Evolutionary conservation across 2,113 vertebrate genomes (phyloP).

Genomic region (Garra rufa): DNA sequence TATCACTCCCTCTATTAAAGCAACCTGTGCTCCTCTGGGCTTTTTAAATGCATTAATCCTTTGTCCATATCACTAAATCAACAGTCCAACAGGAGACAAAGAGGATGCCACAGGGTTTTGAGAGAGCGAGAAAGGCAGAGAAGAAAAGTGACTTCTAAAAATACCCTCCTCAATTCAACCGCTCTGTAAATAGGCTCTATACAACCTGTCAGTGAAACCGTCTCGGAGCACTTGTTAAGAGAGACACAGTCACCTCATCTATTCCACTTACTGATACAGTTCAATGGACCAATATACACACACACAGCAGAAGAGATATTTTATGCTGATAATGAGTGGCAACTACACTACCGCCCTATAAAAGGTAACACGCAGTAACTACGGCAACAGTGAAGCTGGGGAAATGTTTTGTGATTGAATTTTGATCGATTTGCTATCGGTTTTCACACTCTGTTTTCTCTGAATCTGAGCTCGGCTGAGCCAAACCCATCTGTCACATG

Average conservation of each 20-base stretch:
- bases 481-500: background rate
- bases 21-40: slow-evolving; percentile 18
- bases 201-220: slow-evolving; percentile 42
- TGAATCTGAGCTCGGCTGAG: background rate
- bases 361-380: background rate
- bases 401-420: background rate
- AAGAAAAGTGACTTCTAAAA: slow-evolving; percentile 49
- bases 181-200: slow-evolving; percentile 54
- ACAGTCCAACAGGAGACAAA: slow-evolving; percentile 36
- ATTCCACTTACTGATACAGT: slow-evolving; percentile 48
- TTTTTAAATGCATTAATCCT: slow-evolving; percentile 34
- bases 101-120: slow-evolving; percentile 31
- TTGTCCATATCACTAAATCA: slow-evolving; percentile 48
- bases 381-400: background rate
- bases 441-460: background rate
- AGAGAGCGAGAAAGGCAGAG: background rate
- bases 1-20: slow-evolving; percentile 14
- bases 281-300: slow-evolving; percentile 24
- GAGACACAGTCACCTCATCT: slow-evolving; percentile 45
- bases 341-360: background rate
- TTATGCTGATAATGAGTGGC: background rate
- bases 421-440: slow-evolving; percentile 3
- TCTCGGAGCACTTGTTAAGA: slow-evolving; percentile 49
- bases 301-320: slow-evolving; percentile 21
- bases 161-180: slow-evolving; percentile 47